phyloP scores from a whole-genome alignment of 2,797 vertebrate species.

The Aphelocoma californica region DNA sequence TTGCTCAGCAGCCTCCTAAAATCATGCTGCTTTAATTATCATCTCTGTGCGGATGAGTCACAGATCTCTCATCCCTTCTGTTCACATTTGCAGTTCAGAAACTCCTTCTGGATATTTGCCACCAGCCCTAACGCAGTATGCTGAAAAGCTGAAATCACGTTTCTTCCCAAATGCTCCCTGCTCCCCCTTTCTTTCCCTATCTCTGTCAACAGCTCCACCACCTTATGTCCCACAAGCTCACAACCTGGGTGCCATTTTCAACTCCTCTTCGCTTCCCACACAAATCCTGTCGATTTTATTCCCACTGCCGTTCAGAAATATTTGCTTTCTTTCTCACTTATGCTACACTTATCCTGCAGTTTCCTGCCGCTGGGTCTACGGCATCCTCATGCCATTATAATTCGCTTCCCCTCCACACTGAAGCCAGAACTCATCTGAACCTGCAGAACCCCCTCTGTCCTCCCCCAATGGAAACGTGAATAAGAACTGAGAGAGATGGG shows the following conservation, averaged over 20 bases:
- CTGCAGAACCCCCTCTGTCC: not conserved
- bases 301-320: constrained; percentile 14
- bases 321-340: not conserved
- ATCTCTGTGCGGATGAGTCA: constrained; percentile 38
- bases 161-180: not conserved
- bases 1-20: constrained; percentile 47
- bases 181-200: not conserved
- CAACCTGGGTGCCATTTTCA: constrained; percentile 59
- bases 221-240: constrained; percentile 57
- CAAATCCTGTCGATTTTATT: constrained; percentile 51
- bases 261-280: constrained; percentile 47
- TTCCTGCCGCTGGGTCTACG: not conserved
- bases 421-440: not conserved
- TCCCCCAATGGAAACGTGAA: not conserved
- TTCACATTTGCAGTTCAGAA: constrained; percentile 37
- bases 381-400: not conserved
- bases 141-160: constrained; percentile 36
- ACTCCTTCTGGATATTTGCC: constrained; percentile 62
- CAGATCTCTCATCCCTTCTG: constrained; percentile 59
- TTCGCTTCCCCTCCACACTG: not conserved
- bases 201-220: constrained; percentile 39
- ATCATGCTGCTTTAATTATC: constrained; percentile 66
- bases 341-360: not conserved
- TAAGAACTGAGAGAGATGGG: not conserved
- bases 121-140: constrained; percentile 6